phyloP scores from a whole-genome alignment of 2,888 invertebrate genomes.

The Colostygia pectinataria region DNA sequence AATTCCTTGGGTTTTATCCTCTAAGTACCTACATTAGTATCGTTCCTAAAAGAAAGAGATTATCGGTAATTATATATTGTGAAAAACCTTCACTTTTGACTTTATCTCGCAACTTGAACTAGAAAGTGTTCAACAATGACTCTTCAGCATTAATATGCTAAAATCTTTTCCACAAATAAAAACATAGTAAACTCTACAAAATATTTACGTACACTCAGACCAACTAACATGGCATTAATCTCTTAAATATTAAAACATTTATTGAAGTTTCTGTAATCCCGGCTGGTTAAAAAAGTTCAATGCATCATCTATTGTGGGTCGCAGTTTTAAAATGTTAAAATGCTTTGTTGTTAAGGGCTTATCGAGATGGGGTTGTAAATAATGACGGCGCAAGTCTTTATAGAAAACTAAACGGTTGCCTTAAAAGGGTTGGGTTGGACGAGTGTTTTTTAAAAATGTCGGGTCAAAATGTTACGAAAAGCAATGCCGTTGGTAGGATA shows the following conservation, averaged over 20 bases:
- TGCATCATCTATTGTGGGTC: conserved; percentile 69
- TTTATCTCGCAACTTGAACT: too few relatives aligned
- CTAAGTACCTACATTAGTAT: too few relatives aligned
- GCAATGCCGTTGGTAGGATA: conserved; percentile 2
- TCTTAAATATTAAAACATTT: conserved; percentile 82
- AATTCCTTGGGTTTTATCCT: too few relatives aligned
- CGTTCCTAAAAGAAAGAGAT: too few relatives aligned
- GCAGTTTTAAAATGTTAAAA: conserved; percentile 80
- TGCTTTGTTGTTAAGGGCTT: conserved; percentile 79
- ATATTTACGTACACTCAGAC: conserved; percentile 39
- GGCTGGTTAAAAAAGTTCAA: conserved; percentile 61
- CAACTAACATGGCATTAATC: conserved; percentile 76
- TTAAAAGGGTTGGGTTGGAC: conserved; percentile 28
- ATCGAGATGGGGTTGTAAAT: conserved; percentile 80
- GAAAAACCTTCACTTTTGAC: too few relatives aligned
- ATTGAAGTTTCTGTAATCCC: conserved; percentile 66
- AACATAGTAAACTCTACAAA: conserved; percentile 49
- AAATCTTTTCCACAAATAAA: conserved; percentile 56
- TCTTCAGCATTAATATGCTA: neutral
- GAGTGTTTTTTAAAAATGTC: conserved; percentile 33
- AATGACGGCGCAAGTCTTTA: conserved; percentile 78
- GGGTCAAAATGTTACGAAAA: conserved; percentile 23
- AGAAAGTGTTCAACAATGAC: too few relatives aligned
- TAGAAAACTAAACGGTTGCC: conserved; percentile 71
- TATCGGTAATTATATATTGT: too few relatives aligned